These are phyloP conservation scores for Drosophila antonietae DNA, from an alignment of 2,888 invertebrate genomes.

Conservation along the genomic window DNA sequence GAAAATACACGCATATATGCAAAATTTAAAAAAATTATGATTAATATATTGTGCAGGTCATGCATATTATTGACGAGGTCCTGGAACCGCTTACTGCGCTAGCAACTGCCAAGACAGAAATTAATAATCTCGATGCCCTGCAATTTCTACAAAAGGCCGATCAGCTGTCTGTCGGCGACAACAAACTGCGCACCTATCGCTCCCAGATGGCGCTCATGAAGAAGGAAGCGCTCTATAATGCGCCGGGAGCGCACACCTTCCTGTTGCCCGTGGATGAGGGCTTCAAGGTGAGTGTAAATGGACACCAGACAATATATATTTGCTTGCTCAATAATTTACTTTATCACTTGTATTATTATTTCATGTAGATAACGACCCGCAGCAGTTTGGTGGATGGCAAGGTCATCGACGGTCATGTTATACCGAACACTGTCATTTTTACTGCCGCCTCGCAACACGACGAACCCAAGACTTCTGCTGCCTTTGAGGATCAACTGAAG, in stretches of 20 bases:
- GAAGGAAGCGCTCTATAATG: constrained; percentile 91
- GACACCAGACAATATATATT: neutral
- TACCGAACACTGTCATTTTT: constrained; percentile 94
- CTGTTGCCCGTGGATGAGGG: constrained; percentile 96
- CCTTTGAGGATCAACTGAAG: constrained; percentile 93
- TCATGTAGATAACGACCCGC: constrained; percentile 87
- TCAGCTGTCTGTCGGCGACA: constrained; percentile 89
- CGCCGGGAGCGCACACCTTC: constrained; percentile 93
- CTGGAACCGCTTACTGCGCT: constrained; percentile 90
- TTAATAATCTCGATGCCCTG: constrained; percentile 93
- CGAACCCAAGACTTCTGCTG: constrained; percentile 91
- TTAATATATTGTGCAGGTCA: constrained; percentile 86
- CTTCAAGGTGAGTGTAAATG: constrained; percentile 88
- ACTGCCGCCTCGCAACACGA: constrained; percentile 92
- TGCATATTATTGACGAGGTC: constrained; percentile 95
- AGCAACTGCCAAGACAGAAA: constrained; percentile 87
- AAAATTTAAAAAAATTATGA: neutral
- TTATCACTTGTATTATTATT: neutral
- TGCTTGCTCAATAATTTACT: neutral
- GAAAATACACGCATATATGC: neutral
- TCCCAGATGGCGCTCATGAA: constrained; percentile 90
- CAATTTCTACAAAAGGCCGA: constrained; percentile 92
- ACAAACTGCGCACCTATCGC: constrained; percentile 87
- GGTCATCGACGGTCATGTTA: constrained; percentile 95
- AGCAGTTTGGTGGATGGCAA: constrained; percentile 92